Conservation (phyloP, 2,113 vertebrate genomes). For the Dasyurus viverrinus region DNA sequence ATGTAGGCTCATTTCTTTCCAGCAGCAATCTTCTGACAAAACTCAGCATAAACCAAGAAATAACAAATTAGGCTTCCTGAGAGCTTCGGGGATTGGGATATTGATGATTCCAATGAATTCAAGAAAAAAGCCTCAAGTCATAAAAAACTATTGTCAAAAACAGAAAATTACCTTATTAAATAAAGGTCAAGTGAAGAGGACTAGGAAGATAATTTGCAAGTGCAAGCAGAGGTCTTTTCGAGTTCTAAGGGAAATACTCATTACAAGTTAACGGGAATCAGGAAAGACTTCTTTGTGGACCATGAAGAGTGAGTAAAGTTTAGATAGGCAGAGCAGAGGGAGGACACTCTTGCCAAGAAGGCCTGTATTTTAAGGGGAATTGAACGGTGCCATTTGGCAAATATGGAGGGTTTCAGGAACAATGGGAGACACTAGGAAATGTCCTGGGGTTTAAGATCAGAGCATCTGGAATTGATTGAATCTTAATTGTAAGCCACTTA, state of each 20-base stretch:
- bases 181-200: slow-evolving; percentile 59
- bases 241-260: neutral
- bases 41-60: slow-evolving; percentile 58
- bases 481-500: neutral
- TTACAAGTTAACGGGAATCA: neutral
- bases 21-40: slow-evolving; percentile 46
- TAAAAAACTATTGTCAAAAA: slow-evolving; percentile 64
- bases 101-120: slow-evolving; percentile 61
- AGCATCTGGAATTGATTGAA: neutral
- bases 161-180: slow-evolving; percentile 69
- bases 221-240: neutral
- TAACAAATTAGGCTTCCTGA: slow-evolving; percentile 43
- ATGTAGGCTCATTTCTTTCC: neutral
- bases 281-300: neutral
- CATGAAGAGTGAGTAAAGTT: neutral
- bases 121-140: slow-evolving; percentile 55
- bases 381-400: neutral
- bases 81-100: slow-evolving; percentile 45
- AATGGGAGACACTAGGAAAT: neutral
- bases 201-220: slow-evolving; percentile 15
- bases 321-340: neutral
- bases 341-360: neutral
- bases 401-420: neutral
- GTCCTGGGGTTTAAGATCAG: neutral
- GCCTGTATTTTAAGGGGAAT: neutral